These are phyloP conservation scores for Dolomedes plantarius DNA, from an alignment of 2,888 invertebrate genomes.

Conservation along the genomic window DNA sequence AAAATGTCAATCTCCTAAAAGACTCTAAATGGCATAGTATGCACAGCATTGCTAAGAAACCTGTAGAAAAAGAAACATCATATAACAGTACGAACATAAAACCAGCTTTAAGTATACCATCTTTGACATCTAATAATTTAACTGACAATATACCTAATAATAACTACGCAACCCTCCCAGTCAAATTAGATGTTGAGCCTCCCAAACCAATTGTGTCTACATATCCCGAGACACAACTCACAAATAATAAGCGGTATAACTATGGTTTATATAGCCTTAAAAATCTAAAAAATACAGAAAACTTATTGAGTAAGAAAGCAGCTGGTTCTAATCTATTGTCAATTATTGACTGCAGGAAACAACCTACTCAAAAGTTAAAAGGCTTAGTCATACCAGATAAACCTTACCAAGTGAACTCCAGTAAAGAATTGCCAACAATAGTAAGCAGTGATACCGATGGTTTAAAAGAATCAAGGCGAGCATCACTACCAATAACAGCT, in stretches of 20 bases:
- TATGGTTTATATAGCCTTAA: slow-evolving; percentile 60
- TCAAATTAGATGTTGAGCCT: slow-evolving; percentile 55
- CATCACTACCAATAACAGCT: slow-evolving; percentile 49
- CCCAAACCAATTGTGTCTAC: slow-evolving; percentile 64
- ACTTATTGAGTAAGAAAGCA: slow-evolving; percentile 52
- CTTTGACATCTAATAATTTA: slow-evolving; percentile 16
- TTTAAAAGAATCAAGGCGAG: slow-evolving; percentile 44
- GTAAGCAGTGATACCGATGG: slow-evolving; percentile 54
- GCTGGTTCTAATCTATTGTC: slow-evolving; percentile 42
- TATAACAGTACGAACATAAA: slow-evolving; percentile 27
- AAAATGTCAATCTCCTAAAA: slow-evolving; percentile 8
- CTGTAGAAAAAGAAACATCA: slow-evolving; percentile 3
- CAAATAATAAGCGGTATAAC: slow-evolving; percentile 62
- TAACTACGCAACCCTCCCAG: slow-evolving; percentile 30
- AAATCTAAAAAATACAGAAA: slow-evolving; percentile 50
- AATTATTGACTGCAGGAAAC: slow-evolving; percentile 80
- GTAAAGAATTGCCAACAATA: slow-evolving; percentile 76
- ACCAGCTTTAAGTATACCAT: slow-evolving; percentile 51
- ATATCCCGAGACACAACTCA: slow-evolving; percentile 68
- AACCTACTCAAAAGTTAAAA: slow-evolving; percentile 88
- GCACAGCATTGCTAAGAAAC: slow-evolving; percentile 48
- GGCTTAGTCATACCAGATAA: slow-evolving; percentile 92
- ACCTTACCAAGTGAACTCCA: slow-evolving; percentile 81
- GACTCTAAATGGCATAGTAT: slow-evolving; percentile 67
- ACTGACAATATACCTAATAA: slow-evolving; percentile 6